Percentiles rank a stretch among this genome's conserved stretches.
These are phyloP conservation scores for Halesus radiatus DNA, from an alignment of 1,140 invertebrate species.

Conservation along the genomic window DNA sequence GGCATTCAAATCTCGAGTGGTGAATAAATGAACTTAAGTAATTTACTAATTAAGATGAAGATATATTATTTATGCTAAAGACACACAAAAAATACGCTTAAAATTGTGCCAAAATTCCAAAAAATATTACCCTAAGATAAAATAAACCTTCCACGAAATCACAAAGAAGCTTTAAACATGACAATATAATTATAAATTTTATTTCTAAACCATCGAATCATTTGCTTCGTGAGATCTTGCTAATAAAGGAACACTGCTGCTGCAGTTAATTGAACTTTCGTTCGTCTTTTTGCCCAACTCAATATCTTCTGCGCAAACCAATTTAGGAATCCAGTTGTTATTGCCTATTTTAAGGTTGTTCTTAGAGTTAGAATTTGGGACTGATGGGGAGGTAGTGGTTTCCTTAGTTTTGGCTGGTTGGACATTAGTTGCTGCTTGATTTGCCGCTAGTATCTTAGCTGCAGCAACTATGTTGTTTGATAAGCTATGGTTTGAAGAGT, in stretches of 20 bases:
- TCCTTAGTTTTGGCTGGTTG: slow-evolving; percentile 25
- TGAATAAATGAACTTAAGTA: too few species aligned
- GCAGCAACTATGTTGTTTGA: slow-evolving; percentile 58
- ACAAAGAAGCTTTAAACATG: neutral
- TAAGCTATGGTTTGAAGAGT: slow-evolving; percentile 64
- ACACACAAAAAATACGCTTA: neutral
- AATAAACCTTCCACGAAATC: neutral
- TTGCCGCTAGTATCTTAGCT: neutral
- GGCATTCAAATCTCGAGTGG: too few species aligned
- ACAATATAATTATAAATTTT: neutral
- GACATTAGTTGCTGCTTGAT: neutral
- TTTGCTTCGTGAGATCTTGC: slow-evolving; percentile 37
- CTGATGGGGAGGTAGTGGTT: slow-evolving; percentile 9
- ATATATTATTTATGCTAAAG: neutral
- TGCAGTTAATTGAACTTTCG: slow-evolving; percentile 7
- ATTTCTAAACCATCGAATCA: slow-evolving; percentile 39
- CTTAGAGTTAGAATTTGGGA: slow-evolving; percentile 23
- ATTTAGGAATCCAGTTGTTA: slow-evolving; percentile 68
- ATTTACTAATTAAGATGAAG: too few species aligned
- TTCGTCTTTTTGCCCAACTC: slow-evolving; percentile 63
- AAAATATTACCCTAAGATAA: neutral
- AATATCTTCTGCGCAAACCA: slow-evolving; percentile 66
- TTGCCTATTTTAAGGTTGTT: slow-evolving; percentile 66
- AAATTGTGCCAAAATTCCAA: neutral
- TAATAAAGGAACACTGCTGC: slow-evolving; percentile 35